Percentiles rank a stretch among this genome's conserved stretches.
phyloP scores from a whole-genome alignment of 2,113 vertebrate species.

The Osmerus mordax region DNA sequence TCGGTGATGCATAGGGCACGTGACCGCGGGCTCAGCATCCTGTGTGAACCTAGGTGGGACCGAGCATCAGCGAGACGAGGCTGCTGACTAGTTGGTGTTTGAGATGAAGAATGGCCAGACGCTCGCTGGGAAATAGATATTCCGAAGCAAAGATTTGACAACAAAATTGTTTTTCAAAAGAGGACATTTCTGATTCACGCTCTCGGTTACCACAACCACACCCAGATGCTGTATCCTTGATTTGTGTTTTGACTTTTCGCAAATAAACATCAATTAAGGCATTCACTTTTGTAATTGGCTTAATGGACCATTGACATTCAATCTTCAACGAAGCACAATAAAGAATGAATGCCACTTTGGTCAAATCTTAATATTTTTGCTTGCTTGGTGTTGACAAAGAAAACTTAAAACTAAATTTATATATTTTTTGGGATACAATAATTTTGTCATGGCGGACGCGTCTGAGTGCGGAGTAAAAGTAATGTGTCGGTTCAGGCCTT shows the following conservation, averaged over 20 bases:
- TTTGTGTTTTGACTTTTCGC: neutral
- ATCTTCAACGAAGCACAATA: neutral
- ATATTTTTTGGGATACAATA: neutral
- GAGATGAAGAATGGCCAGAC: neutral
- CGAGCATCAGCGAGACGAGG: neutral
- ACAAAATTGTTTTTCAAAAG: neutral
- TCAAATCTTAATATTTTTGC: neutral
- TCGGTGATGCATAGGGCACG: neutral
- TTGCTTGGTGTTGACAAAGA: neutral
- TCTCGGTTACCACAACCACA: neutral
- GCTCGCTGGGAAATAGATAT: neutral
- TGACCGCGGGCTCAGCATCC: neutral
- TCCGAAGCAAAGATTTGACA: neutral
- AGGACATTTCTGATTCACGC: neutral
- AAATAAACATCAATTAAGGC: neutral
- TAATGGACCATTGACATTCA: neutral
- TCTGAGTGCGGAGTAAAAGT: slow-evolving; percentile 84
- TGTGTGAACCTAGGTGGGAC: neutral
- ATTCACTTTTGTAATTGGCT: neutral
- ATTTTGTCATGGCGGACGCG: slow-evolving; percentile 72
- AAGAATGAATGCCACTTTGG: neutral
- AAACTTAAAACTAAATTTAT: neutral
- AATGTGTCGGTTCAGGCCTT: slow-evolving; percentile 81
- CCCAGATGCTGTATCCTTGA: neutral
- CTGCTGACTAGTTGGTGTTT: neutral